phyloP scores from a whole-genome alignment of 2,888 invertebrate genomes.

The Piscicola geometra region DNA sequence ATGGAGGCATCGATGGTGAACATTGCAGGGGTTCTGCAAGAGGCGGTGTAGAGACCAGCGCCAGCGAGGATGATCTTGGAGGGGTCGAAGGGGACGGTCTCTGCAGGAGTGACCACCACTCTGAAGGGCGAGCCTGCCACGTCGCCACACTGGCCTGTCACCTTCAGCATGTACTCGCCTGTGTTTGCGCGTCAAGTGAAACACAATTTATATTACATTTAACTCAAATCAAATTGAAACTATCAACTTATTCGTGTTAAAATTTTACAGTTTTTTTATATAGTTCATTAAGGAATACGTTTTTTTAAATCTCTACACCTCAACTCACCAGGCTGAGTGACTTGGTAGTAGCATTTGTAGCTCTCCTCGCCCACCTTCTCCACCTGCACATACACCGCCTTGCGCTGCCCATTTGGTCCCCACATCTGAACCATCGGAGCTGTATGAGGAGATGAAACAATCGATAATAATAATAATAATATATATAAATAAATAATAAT shows the following conservation, averaged over 20 bases:
- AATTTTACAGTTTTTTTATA: neutral
- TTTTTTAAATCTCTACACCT: too few relatives aligned
- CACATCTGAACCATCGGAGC: neutral
- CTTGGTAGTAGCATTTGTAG: neutral
- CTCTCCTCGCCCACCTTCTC: neutral
- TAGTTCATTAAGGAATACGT: too few relatives aligned
- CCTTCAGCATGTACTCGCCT: neutral
- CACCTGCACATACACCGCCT: neutral
- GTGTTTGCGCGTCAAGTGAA: neutral
- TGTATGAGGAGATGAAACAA: too few relatives aligned
- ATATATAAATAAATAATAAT: too few relatives aligned
- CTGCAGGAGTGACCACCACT: neutral
- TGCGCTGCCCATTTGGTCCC: neutral
- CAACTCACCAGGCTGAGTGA: neutral
- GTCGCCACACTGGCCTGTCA: neutral
- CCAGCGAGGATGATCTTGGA: neutral
- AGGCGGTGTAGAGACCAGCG: neutral
- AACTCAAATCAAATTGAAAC: neutral
- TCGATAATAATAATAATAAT: too few relatives aligned
- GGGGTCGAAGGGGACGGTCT: neutral
- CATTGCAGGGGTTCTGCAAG: neutral
- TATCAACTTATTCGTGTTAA: neutral
- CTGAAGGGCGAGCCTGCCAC: neutral
- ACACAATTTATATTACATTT: too few relatives aligned
- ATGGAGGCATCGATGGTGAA: neutral